phyloP scores from a whole-genome alignment of 2,797 vertebrate species.

The Loriculus beryllinus region DNA sequence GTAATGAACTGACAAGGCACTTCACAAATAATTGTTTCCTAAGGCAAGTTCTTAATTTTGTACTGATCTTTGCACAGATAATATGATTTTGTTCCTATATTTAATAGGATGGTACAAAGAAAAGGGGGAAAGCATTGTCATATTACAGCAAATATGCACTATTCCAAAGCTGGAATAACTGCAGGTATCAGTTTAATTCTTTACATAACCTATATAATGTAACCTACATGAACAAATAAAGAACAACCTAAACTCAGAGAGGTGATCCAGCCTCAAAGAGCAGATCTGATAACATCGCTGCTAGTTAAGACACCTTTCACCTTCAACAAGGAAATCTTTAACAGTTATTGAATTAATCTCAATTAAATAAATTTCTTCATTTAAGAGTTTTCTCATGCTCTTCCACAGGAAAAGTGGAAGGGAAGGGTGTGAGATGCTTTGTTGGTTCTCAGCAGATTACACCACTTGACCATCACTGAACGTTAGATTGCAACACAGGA shows the following conservation, averaged over 20 bases:
- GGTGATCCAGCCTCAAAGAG: background rate
- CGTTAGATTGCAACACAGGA: slow-evolving; percentile 17
- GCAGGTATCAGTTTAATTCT: background rate
- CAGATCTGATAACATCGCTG: background rate
- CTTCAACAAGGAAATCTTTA: background rate
- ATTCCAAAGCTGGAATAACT: background rate
- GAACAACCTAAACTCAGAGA: background rate
- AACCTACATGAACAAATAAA: background rate
- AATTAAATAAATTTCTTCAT: background rate
- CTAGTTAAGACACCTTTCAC: background rate
- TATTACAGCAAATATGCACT: background rate
- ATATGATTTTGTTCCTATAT: background rate
- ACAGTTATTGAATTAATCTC: background rate
- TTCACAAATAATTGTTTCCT: background rate
- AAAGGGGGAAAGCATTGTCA: fast-evolving
- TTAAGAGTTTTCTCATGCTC: background rate
- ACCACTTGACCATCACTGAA: background rate
- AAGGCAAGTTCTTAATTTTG: background rate
- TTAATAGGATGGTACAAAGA: background rate
- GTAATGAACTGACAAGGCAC: background rate
- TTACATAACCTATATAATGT: background rate
- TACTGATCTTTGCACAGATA: background rate
- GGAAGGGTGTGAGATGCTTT: background rate
- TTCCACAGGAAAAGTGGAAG: background rate
- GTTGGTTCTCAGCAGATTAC: background rate